A percentile compares a stretch with the other conserved stretches of the same genome.
Conservation (phyloP, 2,888 invertebrate species). For the Lasioglossum figueresi region DNA sequence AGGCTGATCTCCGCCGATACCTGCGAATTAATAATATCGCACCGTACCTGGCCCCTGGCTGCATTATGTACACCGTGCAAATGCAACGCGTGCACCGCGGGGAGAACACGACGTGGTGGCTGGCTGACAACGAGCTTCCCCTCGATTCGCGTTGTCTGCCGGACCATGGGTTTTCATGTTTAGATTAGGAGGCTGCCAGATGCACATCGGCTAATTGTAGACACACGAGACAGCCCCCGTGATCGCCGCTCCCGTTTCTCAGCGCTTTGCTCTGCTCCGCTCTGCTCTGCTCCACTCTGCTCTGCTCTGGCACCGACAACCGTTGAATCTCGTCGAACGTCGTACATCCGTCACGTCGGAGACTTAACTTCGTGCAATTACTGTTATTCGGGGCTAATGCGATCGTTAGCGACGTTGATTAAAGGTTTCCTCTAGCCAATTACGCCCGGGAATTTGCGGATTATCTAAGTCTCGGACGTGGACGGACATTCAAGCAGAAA, state of each 20-base stretch:
- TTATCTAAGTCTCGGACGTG: not conserved
- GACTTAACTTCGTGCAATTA: slow-evolving; percentile 12
- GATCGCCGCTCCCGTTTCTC: slow-evolving; percentile 6
- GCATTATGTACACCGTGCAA: slow-evolving; percentile 55
- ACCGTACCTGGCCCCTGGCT: not conserved
- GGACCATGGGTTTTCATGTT: slow-evolving; percentile 50
- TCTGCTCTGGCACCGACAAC: not conserved
- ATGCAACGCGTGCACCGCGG: slow-evolving; percentile 39
- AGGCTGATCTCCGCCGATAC: slow-evolving; percentile 20
- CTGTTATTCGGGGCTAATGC: not conserved
- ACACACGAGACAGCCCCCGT: slow-evolving; percentile 15
- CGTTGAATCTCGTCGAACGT: not conserved
- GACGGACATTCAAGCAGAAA: not conserved
- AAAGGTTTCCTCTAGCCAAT: not conserved
- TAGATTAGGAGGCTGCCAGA: slow-evolving; percentile 21
- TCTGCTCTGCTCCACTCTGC: fast-evolving
- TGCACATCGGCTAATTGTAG: slow-evolving; percentile 34
- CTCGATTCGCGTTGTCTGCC: slow-evolving; percentile 33
- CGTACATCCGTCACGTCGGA: not conserved
- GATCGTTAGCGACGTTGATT: slow-evolving; percentile 15
- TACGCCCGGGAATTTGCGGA: slow-evolving; percentile 2
- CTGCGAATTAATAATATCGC: slow-evolving; percentile 64
- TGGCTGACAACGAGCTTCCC: slow-evolving; percentile 42
- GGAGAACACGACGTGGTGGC: slow-evolving; percentile 31
- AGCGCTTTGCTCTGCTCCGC: not conserved